Percentiles rank a stretch among this genome's conserved stretches.
These are phyloP conservation scores for Seira sanloemensis DNA, from an alignment of 2,888 invertebrate genomes.

Conservation along the genomic window DNA sequence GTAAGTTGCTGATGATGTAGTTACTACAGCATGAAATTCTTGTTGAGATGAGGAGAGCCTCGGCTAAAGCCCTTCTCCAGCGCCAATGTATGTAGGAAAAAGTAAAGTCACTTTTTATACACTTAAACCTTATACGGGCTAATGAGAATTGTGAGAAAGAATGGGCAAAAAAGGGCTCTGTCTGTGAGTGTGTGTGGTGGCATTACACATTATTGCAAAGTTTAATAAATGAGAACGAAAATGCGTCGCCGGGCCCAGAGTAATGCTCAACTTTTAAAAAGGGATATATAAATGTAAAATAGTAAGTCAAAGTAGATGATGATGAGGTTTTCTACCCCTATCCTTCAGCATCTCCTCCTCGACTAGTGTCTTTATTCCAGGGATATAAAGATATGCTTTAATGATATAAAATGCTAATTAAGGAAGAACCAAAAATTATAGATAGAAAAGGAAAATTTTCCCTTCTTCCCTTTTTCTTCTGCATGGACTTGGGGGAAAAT, in stretches of 20 bases:
- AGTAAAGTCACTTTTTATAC: neutral
- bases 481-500: slow-evolving; percentile 72
- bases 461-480: slow-evolving; percentile 14
- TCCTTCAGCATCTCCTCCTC: neutral
- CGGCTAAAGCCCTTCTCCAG: no score
- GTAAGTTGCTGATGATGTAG: slow-evolving; percentile 4
- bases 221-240: slow-evolving; percentile 58
- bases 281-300: slow-evolving; percentile 60
- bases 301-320: slow-evolving; percentile 37
- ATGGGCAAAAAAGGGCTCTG: slow-evolving; percentile 24
- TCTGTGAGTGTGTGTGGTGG: slow-evolving; percentile 24
- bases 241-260: slow-evolving; percentile 27
- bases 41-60: neutral
- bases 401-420: slow-evolving; percentile 74
- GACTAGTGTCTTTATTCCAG: slow-evolving; percentile 67
- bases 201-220: slow-evolving; percentile 59
- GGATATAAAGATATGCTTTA: slow-evolving; percentile 72
- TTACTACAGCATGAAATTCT: neutral
- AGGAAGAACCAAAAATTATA: slow-evolving; percentile 74
- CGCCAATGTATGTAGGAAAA: no score
- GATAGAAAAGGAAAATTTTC: slow-evolving; percentile 63
- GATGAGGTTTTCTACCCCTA: slow-evolving; percentile 27
- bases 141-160: slow-evolving; percentile 33
- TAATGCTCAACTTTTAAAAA: neutral
- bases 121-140: neutral